Conservation (phyloP, 2,888 invertebrate species). For the Eurytoma californica region DNA sequence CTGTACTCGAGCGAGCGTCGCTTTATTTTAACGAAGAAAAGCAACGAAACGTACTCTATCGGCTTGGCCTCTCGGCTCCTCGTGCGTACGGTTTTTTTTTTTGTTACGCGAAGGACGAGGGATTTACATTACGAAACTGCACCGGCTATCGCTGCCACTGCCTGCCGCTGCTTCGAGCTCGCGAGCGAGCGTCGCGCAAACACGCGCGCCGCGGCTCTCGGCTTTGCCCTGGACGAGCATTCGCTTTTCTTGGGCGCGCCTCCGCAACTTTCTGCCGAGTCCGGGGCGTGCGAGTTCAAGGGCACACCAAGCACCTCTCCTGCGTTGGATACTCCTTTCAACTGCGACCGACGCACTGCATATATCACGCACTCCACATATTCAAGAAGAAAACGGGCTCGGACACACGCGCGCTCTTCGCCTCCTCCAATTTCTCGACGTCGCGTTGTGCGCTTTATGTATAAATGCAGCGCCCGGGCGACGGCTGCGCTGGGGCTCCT, state of each 20-base stretch:
- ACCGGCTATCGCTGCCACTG: constrained; percentile 2
- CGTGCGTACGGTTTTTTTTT: background rate
- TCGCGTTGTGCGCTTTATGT: too few relatives aligned
- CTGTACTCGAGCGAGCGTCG: too few relatives aligned
- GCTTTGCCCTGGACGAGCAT: constrained; percentile 30
- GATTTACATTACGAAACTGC: constrained; percentile 39
- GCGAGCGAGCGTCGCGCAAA: constrained; percentile 46
- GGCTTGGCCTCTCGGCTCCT: background rate
- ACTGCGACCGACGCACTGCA: too few relatives aligned
- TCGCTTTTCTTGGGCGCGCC: constrained; percentile 26
- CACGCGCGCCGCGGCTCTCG: constrained; percentile 35
- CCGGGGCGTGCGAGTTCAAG: background rate
- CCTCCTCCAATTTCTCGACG: too few relatives aligned
- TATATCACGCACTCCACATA: too few relatives aligned
- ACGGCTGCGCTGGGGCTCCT: too few relatives aligned
- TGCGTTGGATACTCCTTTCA: background rate
- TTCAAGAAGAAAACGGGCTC: too few relatives aligned
- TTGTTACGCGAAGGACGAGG: constrained; percentile 11
- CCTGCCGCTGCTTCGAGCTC: constrained; percentile 39
- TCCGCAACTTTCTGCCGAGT: too few relatives aligned
- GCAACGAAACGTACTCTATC: background rate
- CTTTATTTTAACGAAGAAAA: too few relatives aligned
- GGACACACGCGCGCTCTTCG: too few relatives aligned
- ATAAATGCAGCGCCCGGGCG: too few relatives aligned
- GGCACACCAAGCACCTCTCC: background rate